Percentiles rank a stretch among this genome's conserved stretches.
phyloP scores from a whole-genome alignment of 2,113 vertebrate species.

The Lipotes vexillifer region DNA sequence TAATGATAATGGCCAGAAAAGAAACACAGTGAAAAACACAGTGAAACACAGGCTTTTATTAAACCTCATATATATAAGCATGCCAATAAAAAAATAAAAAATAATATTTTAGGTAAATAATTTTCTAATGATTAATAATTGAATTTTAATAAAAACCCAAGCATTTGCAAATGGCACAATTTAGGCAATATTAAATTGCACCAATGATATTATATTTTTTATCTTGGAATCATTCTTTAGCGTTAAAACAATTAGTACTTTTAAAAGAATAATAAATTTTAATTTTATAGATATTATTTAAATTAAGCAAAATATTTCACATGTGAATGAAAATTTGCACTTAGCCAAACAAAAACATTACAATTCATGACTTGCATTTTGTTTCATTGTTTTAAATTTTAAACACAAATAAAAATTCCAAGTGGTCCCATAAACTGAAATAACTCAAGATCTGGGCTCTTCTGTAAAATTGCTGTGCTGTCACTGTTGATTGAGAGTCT shows the following conservation, averaged over 20 bases:
- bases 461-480: not conserved
- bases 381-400: not conserved
- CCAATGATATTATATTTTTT: not conserved
- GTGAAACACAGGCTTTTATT: too few species aligned
- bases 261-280: conserved; percentile 25
- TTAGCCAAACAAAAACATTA: not conserved
- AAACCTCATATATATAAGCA: not conserved
- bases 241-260: not conserved
- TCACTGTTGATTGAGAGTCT: not conserved
- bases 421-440: not conserved
- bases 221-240: conserved; percentile 23
- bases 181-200: not conserved
- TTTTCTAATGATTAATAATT: conserved; percentile 41
- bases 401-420: not conserved
- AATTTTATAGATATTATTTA: conserved; percentile 21
- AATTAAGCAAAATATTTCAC: conserved; percentile 37
- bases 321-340: not conserved
- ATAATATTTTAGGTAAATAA: conserved; percentile 44
- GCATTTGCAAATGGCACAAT: conserved; percentile 24
- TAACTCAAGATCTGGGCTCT: not conserved
- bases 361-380: not conserved
- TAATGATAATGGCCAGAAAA: not conserved
- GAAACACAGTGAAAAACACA: conserved; percentile 10
- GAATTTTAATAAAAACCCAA: conserved; percentile 53
- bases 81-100: not conserved